Conservation (phyloP, 2,888 invertebrate species). For the Eilema depressum region DNA sequence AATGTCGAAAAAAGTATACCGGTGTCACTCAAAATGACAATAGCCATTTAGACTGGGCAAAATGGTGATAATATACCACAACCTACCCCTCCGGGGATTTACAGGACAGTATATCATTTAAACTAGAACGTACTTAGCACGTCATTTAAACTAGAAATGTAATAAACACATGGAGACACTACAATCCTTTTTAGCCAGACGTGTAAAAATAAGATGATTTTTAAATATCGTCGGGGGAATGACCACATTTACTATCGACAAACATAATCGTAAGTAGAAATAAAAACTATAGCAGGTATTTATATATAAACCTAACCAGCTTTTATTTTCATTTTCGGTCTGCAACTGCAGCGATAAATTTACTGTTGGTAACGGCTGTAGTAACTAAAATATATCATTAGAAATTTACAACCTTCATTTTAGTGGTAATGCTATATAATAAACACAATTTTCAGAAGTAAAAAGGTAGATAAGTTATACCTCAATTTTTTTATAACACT, state of each 20-base stretch:
- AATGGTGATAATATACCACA: too few relatives aligned
- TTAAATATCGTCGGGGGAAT: neutral
- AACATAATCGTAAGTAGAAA: neutral
- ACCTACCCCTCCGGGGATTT: too few relatives aligned
- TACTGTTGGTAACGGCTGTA: slow-evolving; percentile 16
- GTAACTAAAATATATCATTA: slow-evolving; percentile 22
- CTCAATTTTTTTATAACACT: too few relatives aligned
- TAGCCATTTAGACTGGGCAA: too few relatives aligned
- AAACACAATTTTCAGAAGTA: neutral
- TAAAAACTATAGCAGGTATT: slow-evolving; percentile 7
- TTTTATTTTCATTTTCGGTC: slow-evolving; percentile 20
- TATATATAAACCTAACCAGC: neutral
- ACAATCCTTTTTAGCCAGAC: too few relatives aligned
- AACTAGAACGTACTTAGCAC: too few relatives aligned
- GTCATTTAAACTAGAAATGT: too few relatives aligned
- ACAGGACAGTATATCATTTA: too few relatives aligned
- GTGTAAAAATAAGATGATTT: too few relatives aligned
- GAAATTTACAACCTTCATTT: slow-evolving; percentile 19
- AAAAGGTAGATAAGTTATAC: neutral
- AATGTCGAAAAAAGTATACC: too few relatives aligned
- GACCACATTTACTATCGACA: neutral
- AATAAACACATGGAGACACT: too few relatives aligned
- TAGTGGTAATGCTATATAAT: slow-evolving; percentile 1
- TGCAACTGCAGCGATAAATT: slow-evolving; percentile 24
- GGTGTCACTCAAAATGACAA: too few relatives aligned